Percentiles rank a stretch among this genome's conserved stretches.
Evolutionary conservation across 2,797 vertebrate genomes (phyloP).

Genomic region (Petrocephalus schoutedeni): DNA sequence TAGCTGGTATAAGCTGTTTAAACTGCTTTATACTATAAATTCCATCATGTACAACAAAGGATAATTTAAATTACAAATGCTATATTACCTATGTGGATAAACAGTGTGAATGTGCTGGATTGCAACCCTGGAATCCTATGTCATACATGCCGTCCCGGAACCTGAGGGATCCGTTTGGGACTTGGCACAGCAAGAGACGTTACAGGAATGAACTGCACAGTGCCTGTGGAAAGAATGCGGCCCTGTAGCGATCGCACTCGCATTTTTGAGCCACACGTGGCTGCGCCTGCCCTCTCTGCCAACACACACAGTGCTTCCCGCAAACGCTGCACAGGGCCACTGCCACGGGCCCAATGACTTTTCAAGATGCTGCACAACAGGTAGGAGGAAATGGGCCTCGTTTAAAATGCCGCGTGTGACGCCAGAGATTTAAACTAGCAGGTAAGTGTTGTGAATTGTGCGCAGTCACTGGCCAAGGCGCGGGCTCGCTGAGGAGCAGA

Average conservation of each 20-base stretch:
- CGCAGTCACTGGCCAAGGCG: not conserved
- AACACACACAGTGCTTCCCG: not conserved
- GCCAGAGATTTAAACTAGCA: not conserved
- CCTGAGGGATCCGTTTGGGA: not conserved
- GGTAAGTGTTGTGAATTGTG: not conserved
- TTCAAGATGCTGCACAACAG: not conserved
- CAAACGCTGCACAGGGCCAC: not conserved
- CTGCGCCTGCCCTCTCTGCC: not conserved
- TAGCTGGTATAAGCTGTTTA: not conserved
- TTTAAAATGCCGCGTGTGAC: not conserved
- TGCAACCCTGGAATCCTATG: too few species aligned
- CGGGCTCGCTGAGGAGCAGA: not conserved
- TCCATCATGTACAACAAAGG: not conserved
- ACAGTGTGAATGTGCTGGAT: not conserved
- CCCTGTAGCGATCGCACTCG: not conserved
- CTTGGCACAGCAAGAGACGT: not conserved
- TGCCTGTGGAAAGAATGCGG: not conserved
- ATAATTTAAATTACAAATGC: not conserved
- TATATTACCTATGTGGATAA: not conserved
- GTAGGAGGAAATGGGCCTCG: not conserved
- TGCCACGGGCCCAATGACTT: not conserved
- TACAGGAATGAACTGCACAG: not conserved
- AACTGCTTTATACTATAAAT: not conserved
- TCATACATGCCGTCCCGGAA: not conserved
- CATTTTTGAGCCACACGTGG: not conserved